These are phyloP conservation scores for Mungos mungo DNA, from an alignment of 2,113 vertebrate species.

Conservation along the genomic window DNA sequence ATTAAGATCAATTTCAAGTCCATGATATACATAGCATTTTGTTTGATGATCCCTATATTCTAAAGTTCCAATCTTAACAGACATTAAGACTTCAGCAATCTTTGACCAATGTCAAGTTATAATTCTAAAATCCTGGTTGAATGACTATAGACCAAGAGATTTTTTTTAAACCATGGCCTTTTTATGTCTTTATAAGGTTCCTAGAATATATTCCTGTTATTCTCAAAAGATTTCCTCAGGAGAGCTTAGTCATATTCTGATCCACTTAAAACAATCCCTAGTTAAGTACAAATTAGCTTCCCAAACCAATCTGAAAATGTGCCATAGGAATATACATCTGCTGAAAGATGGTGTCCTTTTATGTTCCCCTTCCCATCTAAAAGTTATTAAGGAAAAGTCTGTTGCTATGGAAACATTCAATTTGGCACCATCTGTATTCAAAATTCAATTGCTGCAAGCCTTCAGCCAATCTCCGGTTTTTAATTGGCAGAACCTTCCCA, in stretches of 20 bases:
- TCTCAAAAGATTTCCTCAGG: slow-evolving; percentile 64
- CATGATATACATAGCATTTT: background rate
- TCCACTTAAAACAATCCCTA: slow-evolving; percentile 69
- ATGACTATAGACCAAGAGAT: background rate
- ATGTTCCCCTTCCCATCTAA: slow-evolving; percentile 61
- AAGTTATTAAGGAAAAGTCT: slow-evolving; percentile 76
- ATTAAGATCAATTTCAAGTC: background rate
- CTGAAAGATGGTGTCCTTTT: slow-evolving; percentile 66
- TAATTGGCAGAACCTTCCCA: slow-evolving; percentile 76
- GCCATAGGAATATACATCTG: slow-evolving; percentile 61
- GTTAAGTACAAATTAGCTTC: slow-evolving; percentile 70
- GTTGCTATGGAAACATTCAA: slow-evolving; percentile 74
- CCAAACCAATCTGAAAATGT: slow-evolving; percentile 63
- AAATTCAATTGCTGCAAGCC: slow-evolving; percentile 69
- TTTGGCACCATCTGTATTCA: slow-evolving; percentile 75
- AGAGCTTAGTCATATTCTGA: slow-evolving; percentile 60
- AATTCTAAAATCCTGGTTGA: slow-evolving; percentile 38
- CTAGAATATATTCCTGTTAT: slow-evolving; percentile 61
- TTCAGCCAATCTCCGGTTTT: slow-evolving; percentile 74
- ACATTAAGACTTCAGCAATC: slow-evolving; percentile 35
- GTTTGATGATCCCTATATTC: background rate
- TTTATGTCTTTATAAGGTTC: slow-evolving; percentile 29
- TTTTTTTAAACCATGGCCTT: slow-evolving; percentile 26
- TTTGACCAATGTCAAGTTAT: slow-evolving; percentile 10
- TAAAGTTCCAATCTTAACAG: background rate